Conservation (phyloP, 2,797 vertebrate genomes). For the Tapirus indicus region DNA sequence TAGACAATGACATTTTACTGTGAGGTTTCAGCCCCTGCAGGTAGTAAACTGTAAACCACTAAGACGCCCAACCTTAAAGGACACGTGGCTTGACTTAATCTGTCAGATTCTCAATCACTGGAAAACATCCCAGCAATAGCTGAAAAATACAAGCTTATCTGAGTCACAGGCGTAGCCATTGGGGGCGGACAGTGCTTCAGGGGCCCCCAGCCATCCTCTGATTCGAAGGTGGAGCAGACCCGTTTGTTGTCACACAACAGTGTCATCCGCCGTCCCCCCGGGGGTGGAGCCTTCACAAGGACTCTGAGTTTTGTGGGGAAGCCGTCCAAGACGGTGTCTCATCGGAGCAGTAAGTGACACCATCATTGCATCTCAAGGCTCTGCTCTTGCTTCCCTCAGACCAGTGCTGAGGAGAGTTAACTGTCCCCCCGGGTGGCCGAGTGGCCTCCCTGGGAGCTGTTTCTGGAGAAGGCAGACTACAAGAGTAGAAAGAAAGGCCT, state of each 20-base stretch:
- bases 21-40: constrained; percentile 2
- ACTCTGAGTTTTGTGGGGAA: not conserved
- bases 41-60: not conserved
- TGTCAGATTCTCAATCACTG: not conserved
- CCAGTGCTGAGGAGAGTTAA: not conserved
- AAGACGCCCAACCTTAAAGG: not conserved
- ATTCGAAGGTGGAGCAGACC: constrained; percentile 10
- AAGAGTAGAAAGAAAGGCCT: not conserved
- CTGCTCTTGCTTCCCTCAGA: not conserved
- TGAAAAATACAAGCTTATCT: not conserved
- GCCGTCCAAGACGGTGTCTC: not conserved
- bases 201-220: not conserved
- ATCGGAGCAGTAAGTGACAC: not conserved
- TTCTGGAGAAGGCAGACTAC: not conserved
- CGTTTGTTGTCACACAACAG: not conserved
- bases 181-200: not conserved
- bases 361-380: not conserved
- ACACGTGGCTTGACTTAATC: not conserved
- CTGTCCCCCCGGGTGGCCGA: not conserved
- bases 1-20: constrained; percentile 15
- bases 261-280: too few relatives aligned
- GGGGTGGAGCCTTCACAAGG: not conserved
- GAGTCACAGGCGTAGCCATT: not conserved
- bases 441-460: not conserved
- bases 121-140: not conserved